Base-by-base conservation (phyloP, 2,113 vertebrate genomes). In the Tychaedon coryphoeus region DNA sequence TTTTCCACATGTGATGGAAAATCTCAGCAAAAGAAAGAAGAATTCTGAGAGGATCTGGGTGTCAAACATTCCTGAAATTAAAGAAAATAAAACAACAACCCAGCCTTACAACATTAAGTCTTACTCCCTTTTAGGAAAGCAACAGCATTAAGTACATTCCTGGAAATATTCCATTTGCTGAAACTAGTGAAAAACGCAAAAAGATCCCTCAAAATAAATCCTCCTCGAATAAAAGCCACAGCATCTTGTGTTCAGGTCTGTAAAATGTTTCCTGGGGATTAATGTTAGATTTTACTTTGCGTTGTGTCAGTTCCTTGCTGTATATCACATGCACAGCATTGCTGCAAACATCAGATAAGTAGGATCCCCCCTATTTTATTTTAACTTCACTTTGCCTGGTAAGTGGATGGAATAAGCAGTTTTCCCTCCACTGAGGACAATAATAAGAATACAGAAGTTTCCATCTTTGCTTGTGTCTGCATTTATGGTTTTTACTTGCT, bases 341-440 rank as follows among this genome's bases (percentile, higher is more conserved):
- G 77, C 48, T 86, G 57, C 66, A 74, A 45, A 25, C 48, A 87
- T 62, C 62, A 94, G 80, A 47, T 65, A 95, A 50, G 31, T 2
- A 69, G 48, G 57, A 82, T 51, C 28, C 36, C 51, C 48, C 81
- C 83, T 57, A 87, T 65, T 83, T 84, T 69, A 60, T 76, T 93
- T 76, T 64, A 79, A 77, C 77, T 91, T 80, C 26, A 40, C 65
- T 86, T 90, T 83, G 56, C 33, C n/a, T 56, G 19, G 53, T 22
- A 43, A 93, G 48, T 26, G 43, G 56, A 87, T 66, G 14, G 53
- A 93, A 92, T 85, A 89, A 81, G 34, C 76, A 72, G 34, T 42
- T 87, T 92, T 94, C 81, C 50, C 78, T 95, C 87, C 66, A 51
- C 54, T 43, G 91, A 95, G 83, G 71, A 26, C 45, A 89, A 72